Base-by-base conservation (phyloP, 2,888 invertebrate species). In the Asteroscopus sphinx region DNA sequence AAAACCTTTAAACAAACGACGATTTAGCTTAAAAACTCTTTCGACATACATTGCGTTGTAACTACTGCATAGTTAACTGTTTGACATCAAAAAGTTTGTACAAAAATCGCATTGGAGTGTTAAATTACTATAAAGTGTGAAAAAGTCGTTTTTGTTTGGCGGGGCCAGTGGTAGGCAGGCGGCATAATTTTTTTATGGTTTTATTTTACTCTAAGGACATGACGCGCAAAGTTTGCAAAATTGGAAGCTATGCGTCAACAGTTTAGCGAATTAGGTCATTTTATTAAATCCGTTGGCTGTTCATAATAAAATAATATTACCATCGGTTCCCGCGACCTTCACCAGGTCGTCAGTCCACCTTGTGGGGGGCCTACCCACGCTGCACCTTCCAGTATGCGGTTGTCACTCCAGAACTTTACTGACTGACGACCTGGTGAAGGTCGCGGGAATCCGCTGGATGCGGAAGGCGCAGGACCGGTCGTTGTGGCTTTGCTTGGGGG, bases 131-230 rank as follows among this genome's bases (percentile, higher is more conserved):
- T 1, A 9, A n/a, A 21, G 4, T n/a, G 3, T 8, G n/a, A 28
- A 41, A 8, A 11, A 0, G 13, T 35, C 49, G 35, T 28, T 39
- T n/a, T 17, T n/a, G 9, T 41, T 9, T 13, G 8, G 30, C 8
- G 15, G 13, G 15, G 17, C 4, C n/a, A n/a, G 12, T n/a, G 21
- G 35, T 66, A 3, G 7, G 16, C 13, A 11, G 36, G 13, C 30
- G 54, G n/a, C n/a, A n/a, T n/a, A 56, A 33, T 52, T 57, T 62
- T 67, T 69, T 69, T 62, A 68, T 52, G 45, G 25, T 40, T 55
- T 55, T 40, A 69, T 72, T 54, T 72, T 62, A 62, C 63, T 36
- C 46, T 13, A 16, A 68, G 42, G 68, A 33, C 16, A 30, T 40
- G 44, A 42, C 13, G 45, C 33, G 39, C 57, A 41, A 46, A 58